Evolutionary conservation across 2,113 vertebrate genomes (phyloP).

Genomic region (Astatoreochromis straeleni): DNA sequence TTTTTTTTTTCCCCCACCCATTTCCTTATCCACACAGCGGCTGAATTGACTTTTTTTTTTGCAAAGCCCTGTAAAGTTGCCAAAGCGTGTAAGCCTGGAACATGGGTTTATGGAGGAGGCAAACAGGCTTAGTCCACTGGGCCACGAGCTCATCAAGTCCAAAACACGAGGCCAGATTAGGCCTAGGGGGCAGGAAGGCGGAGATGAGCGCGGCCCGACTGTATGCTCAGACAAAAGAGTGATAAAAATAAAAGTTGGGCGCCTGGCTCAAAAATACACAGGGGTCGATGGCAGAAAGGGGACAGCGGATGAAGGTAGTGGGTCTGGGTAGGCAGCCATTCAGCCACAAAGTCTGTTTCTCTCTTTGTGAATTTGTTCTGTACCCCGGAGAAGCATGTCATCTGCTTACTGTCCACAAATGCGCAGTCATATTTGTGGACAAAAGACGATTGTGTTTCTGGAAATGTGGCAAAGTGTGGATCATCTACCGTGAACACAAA

Average conservation of each 20-base stretch:
- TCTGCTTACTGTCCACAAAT: neutral
- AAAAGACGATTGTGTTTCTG: neutral
- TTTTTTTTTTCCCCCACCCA: neutral
- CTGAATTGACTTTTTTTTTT: slow-evolving; percentile 45
- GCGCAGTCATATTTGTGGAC: neutral
- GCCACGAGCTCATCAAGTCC: slow-evolving; percentile 54
- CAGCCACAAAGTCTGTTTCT: neutral
- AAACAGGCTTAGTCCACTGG: slow-evolving; percentile 61
- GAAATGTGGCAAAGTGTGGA: neutral
- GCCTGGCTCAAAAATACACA: neutral
- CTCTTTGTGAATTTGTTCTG: neutral
- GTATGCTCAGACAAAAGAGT: slow-evolving; percentile 5
- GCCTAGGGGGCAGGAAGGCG: slow-evolving; percentile 2
- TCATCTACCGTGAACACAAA: neutral
- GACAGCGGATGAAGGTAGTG: slow-evolving; percentile 17
- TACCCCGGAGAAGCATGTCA: neutral
- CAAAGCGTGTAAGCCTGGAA: slow-evolving; percentile 56
- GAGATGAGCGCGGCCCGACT: neutral
- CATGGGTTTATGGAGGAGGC: slow-evolving; percentile 55
- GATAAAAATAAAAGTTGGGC: slow-evolving; percentile 18
- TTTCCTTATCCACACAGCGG: slow-evolving; percentile 24
- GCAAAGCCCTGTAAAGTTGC: slow-evolving; percentile 54
- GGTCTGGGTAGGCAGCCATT: neutral
- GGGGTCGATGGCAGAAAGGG: slow-evolving; percentile 9
- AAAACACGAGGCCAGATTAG: slow-evolving; percentile 63